Evolutionary conservation across 2,113 vertebrate genomes (phyloP).

Genomic region (Corythornis vintsioides): DNA sequence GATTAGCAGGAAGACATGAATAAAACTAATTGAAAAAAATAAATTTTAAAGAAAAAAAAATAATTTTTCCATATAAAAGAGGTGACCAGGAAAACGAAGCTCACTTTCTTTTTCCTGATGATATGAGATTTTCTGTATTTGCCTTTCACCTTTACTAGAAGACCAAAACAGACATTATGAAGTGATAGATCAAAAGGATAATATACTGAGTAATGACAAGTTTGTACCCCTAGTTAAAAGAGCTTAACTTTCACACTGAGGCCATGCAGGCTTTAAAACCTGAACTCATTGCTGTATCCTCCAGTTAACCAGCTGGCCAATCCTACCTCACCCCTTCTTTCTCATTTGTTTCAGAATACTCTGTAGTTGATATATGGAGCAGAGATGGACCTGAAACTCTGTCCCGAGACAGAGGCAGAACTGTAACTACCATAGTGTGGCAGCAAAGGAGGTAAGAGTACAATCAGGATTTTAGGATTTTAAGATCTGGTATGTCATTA

Average conservation of each 20-base stretch:
- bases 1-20: neutral
- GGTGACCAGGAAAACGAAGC: neutral
- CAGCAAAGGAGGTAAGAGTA: neutral
- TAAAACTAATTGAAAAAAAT: neutral
- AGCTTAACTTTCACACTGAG: neutral
- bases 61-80: neutral
- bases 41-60: neutral
- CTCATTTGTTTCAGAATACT: neutral
- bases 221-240: neutral
- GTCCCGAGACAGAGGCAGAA: neutral
- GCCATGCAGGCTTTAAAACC: neutral
- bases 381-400: neutral
- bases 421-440: neutral
- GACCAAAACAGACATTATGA: neutral
- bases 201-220: neutral
- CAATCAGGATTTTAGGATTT: neutral
- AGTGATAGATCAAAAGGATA: neutral
- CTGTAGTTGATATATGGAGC: neutral
- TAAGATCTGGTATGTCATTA: neutral
- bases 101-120: neutral
- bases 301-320: neutral
- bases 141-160: neutral
- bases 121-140: neutral
- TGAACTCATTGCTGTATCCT: neutral
- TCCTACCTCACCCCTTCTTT: neutral